These are phyloP conservation scores for Hydrozoanthus tunicans DNA, from an alignment of 64 coral and sea anemone genomes.

Conservation along the genomic window DNA sequence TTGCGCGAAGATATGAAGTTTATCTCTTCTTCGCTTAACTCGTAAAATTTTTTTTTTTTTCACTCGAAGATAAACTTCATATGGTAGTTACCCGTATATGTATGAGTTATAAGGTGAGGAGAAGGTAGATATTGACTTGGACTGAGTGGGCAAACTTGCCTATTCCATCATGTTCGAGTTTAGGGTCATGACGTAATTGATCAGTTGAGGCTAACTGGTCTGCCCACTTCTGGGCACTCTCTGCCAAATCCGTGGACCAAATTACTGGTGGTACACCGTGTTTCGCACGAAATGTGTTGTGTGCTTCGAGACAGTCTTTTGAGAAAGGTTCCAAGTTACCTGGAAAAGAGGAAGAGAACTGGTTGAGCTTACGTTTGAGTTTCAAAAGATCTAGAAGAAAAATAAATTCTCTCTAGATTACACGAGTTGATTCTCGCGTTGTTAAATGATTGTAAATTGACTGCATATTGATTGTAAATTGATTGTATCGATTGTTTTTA, in stretches of 20 bases:
- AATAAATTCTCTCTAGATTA: neutral
- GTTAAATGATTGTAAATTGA: no score
- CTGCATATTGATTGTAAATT: no score
- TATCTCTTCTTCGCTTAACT: no score
- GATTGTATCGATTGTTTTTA: no score
- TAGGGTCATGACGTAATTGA: conserved; percentile 69
- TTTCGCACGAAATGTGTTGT: conserved; percentile 80
- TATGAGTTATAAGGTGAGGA: no score
- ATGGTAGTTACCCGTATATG: no score
- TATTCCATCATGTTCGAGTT: conserved; percentile 4
- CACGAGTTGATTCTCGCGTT: no score
- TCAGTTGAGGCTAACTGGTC: conserved; percentile 79
- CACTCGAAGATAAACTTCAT: no score
- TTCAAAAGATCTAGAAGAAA: neutral
- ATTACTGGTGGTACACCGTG: conserved; percentile 85
- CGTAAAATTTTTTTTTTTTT: no score
- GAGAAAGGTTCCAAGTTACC: conserved; percentile 72
- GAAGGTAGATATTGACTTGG: no score
- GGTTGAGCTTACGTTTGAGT: neutral
- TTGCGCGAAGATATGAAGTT: no score
- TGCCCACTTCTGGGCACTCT: conserved; percentile 82
- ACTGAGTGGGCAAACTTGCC: neutral
- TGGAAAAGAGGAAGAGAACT: neutral
- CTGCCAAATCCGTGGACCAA: conserved; percentile 82
- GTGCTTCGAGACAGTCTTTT: conserved; percentile 85